Evolutionary conservation across 2,797 vertebrate species (phyloP), one percentile per base, ranked within the genome.

Genomic region (Arnoldichthys spilopterus): DNA sequence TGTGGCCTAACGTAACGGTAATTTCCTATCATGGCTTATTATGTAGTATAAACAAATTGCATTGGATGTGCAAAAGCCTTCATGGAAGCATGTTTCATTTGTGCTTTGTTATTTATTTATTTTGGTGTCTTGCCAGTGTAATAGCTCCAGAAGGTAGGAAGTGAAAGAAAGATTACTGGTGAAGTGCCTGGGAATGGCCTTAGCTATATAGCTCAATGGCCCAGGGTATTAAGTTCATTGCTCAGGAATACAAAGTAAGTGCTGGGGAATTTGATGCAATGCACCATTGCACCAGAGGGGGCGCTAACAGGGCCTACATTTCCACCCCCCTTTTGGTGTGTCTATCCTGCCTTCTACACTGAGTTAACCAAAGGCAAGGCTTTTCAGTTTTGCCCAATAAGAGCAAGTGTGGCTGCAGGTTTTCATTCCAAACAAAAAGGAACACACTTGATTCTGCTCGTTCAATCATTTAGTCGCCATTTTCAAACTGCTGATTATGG

Each of bases 1-100:
- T 72, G 74, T 77, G 63, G 78, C 34, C 22, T 74, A 61, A 66
- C 75, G 73, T 74, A 72, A 78, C 51, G 74, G 70, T 74, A n/a
- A 70, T 75, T 59, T 80, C 45, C 70, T 58, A 80, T 78, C 74
- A 80, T 70, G 63, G 66, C 49, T 69, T 78, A 78, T 81, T 82
- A 72, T 78, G 70, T 22, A 72, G 56, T 32, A 80, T 67, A 71
- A 71, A 72, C 56, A 45, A 76, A 69, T 62, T 54, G 54, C 64
- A 63, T 47, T 53, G 66, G 66, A 67, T 61, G 47, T 51, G 47
- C 54, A 79, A 61, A 68, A 53, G 54, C 62, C 66, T 49, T 79
- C n/a, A 45, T 7, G n/a, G 51, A 67, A 58, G 13, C 40, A 49
- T 56, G 40, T 74, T 54, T 64, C 66, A 68, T 45, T 73, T 56